Evolutionary conservation across 2,113 vertebrate species (phyloP).

Genomic region (Prionailurus viverrinus): DNA sequence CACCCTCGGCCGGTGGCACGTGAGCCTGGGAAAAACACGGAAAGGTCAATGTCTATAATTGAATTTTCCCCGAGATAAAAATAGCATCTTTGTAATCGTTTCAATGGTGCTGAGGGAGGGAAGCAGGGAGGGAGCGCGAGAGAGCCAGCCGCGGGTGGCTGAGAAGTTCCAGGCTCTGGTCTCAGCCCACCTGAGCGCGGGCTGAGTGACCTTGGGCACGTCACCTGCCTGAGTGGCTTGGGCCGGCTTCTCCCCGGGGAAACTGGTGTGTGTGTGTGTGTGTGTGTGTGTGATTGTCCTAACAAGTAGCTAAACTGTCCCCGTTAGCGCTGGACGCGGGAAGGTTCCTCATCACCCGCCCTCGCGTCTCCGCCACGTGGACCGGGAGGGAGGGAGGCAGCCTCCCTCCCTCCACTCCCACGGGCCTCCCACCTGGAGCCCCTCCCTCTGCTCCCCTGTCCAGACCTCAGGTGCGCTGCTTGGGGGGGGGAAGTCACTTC

Average conservation of each 20-base stretch:
- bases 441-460: background rate
- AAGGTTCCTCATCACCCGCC: background rate
- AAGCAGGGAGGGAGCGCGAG: background rate
- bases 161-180: background rate
- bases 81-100: conserved; percentile 82
- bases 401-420: background rate
- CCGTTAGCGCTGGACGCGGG: background rate
- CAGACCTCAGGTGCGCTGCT: background rate
- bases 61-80: conserved; percentile 80
- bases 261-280: background rate
- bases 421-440: rapidly evolving
- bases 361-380: rapidly evolving
- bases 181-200: rapidly evolving
- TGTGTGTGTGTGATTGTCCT: background rate
- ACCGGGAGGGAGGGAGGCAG: too few species aligned
- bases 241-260: background rate
- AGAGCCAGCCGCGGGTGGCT: background rate
- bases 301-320: background rate
- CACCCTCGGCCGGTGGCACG: conserved; percentile 46
- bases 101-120: conserved; percentile 60
- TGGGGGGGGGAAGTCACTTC: background rate
- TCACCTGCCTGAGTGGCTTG: background rate
- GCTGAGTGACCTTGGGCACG: background rate
- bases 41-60: conserved; percentile 82
- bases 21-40: conserved; percentile 23